Percentiles rank a stretch among this genome's conserved stretches.
Evolutionary conservation across 1,140 invertebrate genomes (phyloP).

Genomic region (Platyura marginata): DNA sequence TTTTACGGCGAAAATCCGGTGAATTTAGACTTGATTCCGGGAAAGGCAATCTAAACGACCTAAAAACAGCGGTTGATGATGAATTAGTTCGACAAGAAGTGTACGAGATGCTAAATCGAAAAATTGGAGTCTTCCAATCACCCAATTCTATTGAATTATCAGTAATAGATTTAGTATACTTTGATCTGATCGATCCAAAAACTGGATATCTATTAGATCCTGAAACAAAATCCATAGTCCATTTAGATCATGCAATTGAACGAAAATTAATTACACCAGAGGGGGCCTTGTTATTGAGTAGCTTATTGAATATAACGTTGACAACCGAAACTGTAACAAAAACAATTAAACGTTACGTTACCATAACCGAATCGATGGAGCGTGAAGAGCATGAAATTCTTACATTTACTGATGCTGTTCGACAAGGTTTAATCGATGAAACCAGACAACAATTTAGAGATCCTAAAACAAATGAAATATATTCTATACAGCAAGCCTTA

Average conservation of each 20-base stretch:
- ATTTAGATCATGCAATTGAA: slow-evolving; percentile 70
- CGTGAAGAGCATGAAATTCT: slow-evolving; percentile 35
- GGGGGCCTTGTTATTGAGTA: slow-evolving; percentile 66
- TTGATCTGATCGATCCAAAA: slow-evolving; percentile 65
- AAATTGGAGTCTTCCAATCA: slow-evolving; percentile 56
- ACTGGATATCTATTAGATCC: slow-evolving; percentile 71
- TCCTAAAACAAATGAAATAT: slow-evolving; percentile 49
- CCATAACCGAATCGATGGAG: slow-evolving; percentile 42
- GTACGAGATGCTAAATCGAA: slow-evolving; percentile 62
- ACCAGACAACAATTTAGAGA: slow-evolving; percentile 59
- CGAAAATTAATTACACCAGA: slow-evolving; percentile 66
- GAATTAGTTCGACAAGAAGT: slow-evolving; percentile 55
- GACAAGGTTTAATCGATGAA: slow-evolving; percentile 64
- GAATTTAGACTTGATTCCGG: slow-evolving; percentile 57
- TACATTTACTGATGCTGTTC: slow-evolving; percentile 57
- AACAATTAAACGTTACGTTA: slow-evolving; percentile 60
- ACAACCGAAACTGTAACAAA: slow-evolving; percentile 70
- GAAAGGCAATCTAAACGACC: slow-evolving; percentile 49
- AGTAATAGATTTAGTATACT: slow-evolving; percentile 70
- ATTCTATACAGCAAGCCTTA: slow-evolving; percentile 68
- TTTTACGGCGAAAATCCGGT: slow-evolving; percentile 53
- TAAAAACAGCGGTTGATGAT: slow-evolving; percentile 45
- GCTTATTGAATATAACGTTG: slow-evolving; percentile 64
- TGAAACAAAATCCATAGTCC: slow-evolving; percentile 51
- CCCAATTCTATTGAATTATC: slow-evolving; percentile 49